A percentile compares a stretch with the other conserved stretches of the same genome.
Evolutionary conservation across 2,888 invertebrate species (phyloP).

Genomic region (Hetaerina titia): DNA sequence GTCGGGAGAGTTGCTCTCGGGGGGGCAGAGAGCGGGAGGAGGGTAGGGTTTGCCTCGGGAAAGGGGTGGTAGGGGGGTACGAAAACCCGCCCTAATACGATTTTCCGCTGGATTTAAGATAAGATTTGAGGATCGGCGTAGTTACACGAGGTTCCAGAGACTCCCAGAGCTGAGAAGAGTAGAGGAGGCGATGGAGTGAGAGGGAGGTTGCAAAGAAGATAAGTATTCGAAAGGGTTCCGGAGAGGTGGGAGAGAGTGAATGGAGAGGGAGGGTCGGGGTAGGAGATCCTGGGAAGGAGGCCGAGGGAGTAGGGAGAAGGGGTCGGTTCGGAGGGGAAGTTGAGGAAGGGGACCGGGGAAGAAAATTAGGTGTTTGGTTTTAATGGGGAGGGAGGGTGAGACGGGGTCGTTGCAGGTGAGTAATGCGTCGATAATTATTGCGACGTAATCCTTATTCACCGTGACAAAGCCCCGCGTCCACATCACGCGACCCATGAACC

Average conservation of each 20-base stretch:
- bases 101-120: slow-evolving; percentile 84
- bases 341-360: neutral
- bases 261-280: neutral
- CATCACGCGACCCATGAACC: slow-evolving; percentile 64
- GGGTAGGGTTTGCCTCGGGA: neutral
- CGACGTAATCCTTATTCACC: slow-evolving; percentile 62
- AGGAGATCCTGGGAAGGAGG: neutral
- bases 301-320: neutral
- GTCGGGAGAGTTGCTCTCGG: neutral
- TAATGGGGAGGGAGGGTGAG: neutral
- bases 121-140: slow-evolving; percentile 78
- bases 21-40: neutral
- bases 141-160: slow-evolving; percentile 67
- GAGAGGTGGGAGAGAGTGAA: neutral
- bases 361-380: neutral
- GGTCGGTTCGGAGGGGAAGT: neutral
- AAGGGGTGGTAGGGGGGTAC: neutral
- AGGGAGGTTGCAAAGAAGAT: slow-evolving; percentile 56
- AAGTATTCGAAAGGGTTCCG: slow-evolving; percentile 52
- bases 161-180: slow-evolving; percentile 52
- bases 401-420: neutral
- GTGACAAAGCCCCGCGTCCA: slow-evolving; percentile 63
- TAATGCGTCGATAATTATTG: slow-evolving; percentile 63
- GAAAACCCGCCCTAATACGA: slow-evolving; percentile 80
- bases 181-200: slow-evolving; percentile 34